Conservation (phyloP, 2,888 invertebrate species). For the Tenthredo scrophulariae region DNA sequence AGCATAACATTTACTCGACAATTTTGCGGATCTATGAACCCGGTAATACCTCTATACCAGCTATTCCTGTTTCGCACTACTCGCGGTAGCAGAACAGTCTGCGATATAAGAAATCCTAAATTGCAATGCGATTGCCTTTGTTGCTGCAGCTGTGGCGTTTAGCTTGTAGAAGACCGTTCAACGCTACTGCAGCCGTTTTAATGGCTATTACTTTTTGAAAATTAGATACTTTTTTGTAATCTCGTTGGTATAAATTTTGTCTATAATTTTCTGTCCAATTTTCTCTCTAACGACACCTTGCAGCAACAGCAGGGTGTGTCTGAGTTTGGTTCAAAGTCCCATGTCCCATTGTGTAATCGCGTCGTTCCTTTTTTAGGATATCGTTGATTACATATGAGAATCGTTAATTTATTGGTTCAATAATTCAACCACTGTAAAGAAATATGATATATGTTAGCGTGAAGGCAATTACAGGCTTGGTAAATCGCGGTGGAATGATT, state of each 20-base stretch:
- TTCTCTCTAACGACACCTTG: neutral
- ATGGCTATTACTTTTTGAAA: neutral
- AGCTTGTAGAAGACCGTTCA: neutral
- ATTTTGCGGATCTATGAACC: slow-evolving; percentile 11
- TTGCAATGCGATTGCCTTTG: neutral
- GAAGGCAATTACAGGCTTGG: neutral
- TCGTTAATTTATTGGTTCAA: neutral
- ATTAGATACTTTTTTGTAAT: neutral
- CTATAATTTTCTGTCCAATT: neutral
- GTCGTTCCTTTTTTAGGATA: neutral
- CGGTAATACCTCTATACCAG: neutral
- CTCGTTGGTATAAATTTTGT: neutral
- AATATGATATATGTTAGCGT: neutral
- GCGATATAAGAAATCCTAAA: neutral
- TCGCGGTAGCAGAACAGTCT: neutral
- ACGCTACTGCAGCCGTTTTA: neutral
- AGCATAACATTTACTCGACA: neutral
- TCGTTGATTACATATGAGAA: neutral
- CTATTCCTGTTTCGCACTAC: neutral
- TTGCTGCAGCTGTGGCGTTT: slow-evolving; percentile 5
- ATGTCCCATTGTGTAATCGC: neutral
- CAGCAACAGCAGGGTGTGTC: neutral
- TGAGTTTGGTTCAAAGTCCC: neutral
- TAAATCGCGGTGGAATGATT: neutral
- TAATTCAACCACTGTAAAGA: neutral